Base-by-base conservation (phyloP, 2,888 invertebrate genomes). In the Drosophila phalerata region DNA sequence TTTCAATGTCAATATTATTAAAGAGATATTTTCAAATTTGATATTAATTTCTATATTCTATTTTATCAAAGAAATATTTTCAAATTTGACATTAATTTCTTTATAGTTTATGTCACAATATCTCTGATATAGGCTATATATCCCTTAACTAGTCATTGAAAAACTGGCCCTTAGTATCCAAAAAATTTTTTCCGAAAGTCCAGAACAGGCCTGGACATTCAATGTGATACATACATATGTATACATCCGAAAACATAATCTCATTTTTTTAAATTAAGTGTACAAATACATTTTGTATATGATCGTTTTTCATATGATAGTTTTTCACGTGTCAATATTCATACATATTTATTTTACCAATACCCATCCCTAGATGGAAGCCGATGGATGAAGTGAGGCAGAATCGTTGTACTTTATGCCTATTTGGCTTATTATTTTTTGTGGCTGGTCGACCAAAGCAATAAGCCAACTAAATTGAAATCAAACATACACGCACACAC, bases 381-480 rank as follows among this genome's bases (percentile, higher is more conserved):
- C 1, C 17, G 28, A 55, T 19, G 43, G 28, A 55, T 19, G 43
- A 45, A 34, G 28, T 15, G 48, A 22, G 38, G 19, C n/a, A 32
- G 66, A 60, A 60, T 75, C 58, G 71, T 79, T 75, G 61, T 55
- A 51, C 63, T 79, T 79, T 75, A 75, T 77, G 79, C 62, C 79
- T 75, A 60, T 77, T 79, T 74, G 79, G 75, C 79, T 76, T 79
- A 79, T 79, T 76, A 79, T 79, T 79, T 79, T 70, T 79, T 75
- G 76, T 66, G 71, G 78, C 61, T 51, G 72, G 51, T 57, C 66
- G 57, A 72, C 55, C 69, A 72, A 74, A 64, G 86, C 86, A 83
- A 83, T 85, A 88, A 85, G 55, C 71, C 68, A 74, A 82, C 88
- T 73, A 82, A 83, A 83, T 83, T 88, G 83, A 83, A 83, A 88